phyloP scores from a whole-genome alignment of 2,113 vertebrate species.

The Vidua chalybeata region DNA sequence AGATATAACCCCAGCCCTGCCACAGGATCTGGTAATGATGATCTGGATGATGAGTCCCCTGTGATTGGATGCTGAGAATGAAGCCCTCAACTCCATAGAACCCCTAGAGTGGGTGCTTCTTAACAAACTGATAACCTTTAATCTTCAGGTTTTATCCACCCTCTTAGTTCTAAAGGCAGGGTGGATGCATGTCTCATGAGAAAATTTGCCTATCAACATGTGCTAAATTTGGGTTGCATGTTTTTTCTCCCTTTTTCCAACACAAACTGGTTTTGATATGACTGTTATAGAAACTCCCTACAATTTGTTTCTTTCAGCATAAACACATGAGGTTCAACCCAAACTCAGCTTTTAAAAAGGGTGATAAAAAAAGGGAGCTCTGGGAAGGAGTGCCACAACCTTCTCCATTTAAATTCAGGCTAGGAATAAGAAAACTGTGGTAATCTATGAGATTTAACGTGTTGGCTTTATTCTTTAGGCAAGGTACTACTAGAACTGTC shows the following conservation, averaged over 20 bases:
- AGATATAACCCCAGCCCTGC: neutral
- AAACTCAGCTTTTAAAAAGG: neutral
- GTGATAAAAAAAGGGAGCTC: neutral
- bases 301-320: neutral
- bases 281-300: neutral
- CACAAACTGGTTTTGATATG: neutral
- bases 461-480: neutral
- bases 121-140: neutral
- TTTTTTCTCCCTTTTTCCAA: neutral
- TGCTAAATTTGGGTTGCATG: neutral
- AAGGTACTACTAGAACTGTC: neutral
- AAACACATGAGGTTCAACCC: fast-evolving
- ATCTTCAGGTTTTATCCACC: neutral
- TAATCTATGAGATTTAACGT: neutral
- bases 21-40: neutral
- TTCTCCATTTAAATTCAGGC: neutral
- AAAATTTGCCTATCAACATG: neutral
- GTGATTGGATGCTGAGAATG: neutral
- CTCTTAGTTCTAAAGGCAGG: neutral
- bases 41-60: neutral
- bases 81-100: neutral
- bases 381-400: neutral
- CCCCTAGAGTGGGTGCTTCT: neutral
- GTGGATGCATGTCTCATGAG: fast-evolving
- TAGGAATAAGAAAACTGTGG: neutral